Base-by-base conservation (phyloP, 2,797 vertebrate genomes). In the Lacerta bilineata region DNA sequence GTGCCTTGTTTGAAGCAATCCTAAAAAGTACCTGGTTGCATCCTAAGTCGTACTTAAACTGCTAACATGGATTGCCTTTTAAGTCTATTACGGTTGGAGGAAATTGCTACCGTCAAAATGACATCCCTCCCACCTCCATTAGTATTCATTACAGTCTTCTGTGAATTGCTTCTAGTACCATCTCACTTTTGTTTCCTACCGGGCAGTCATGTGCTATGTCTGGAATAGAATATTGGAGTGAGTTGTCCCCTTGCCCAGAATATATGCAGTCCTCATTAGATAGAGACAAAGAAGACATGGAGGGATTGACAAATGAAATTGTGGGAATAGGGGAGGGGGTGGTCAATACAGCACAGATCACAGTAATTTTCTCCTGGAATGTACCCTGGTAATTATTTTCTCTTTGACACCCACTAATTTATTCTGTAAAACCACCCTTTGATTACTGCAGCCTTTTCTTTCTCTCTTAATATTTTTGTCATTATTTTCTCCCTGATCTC, bases 361-460 rank as follows among this genome's bases (percentile, higher is more conserved):
- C 13, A 43, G 25, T 64, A 25, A 66, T 77, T 66, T 66, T 77
- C 25, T 66, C 39, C 29, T 76, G 39, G 84, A 66, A 76, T 29
- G 36, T 17, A 29, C 43, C 59, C 36, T 76, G 20, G n/a, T 36
- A 25, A 61, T 72, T 61, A 23, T 80, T 55, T 87, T 68, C 36
- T 64, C 39, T 83, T 83, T 46, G 41, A 82, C 59, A 76, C 2
- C 20, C 76, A 76, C 29, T 76, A 7, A 66, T 83, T 83, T 87
- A 23, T 27, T 23, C 69, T 71, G 29, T 20, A 23, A 68, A 76
- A 76, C 46, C 36, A 15, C 15, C 23, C 25, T 2, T 80, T 27
- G 29, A 36, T 61, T 77, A 61, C 72, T 80, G 80, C 69, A 74
- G 25, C 1, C 25, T 61, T 23, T 23, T 41, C 25, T 25, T 9